Evolutionary conservation across 53 echinoderm and acorn worm genomes (phyloP), one percentile per base, ranked within the genome.

Genomic region (Luidia sarsii): DNA sequence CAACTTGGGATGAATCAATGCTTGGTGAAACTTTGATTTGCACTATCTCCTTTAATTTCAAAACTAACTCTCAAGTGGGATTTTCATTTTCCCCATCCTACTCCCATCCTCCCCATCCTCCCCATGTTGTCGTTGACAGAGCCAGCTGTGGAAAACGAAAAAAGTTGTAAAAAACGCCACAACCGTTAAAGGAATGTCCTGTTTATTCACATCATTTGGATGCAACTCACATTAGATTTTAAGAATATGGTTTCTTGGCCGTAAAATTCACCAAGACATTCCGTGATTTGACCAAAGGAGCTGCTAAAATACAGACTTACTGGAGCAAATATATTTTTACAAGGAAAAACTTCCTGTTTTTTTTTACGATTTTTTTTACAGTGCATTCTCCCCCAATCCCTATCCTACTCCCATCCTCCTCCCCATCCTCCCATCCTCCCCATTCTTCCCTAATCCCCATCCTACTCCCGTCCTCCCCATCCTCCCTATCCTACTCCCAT

Each of bases 31-130:
- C 63, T 71, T 60, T 60, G 52, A 83, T 70, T 48, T 83, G 71
- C 46, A 83, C 84, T 27, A 71, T 70, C 48, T 83, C 62, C 50
- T 83, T 83, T 22, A 83, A 61, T 48, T 71, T 59, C 43, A 82
- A 18, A 24, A 33, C 33, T 18, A 55, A 34, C 32, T 68, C 67
- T 59, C 82, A 82, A 60, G 29, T 20, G 32, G 60, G 60, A 30
- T 60, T 30, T 29, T 60, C 31, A 60, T 27, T 60, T 27, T 60
- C 60, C n/a, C n/a, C n/a, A n/a, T n/a, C n/a, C n/a, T n/a, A n/a
- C n/a, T n/a, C n/a, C n/a, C n/a, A n/a, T n/a, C n/a, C n/a, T n/a
- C n/a, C n/a, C n/a, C n/a, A n/a, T n/a, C n/a, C n/a, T n/a, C n/a
- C n/a, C n/a, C n/a, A 41, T 7, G 41, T 41, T 41, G 11, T 41